phyloP scores from a whole-genome alignment of 2,113 vertebrate genomes.

The Mobula hypostoma region DNA sequence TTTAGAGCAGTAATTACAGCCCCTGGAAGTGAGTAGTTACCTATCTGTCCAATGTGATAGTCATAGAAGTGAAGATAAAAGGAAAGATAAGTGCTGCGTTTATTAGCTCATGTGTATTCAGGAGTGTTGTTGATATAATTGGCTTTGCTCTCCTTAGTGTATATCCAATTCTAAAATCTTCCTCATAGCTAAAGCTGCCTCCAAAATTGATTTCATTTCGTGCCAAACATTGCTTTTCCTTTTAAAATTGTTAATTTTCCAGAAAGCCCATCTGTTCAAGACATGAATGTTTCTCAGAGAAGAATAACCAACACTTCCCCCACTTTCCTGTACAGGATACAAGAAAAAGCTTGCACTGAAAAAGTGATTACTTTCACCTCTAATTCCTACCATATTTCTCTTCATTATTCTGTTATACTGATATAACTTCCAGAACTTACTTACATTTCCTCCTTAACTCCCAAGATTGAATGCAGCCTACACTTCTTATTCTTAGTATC shows the following conservation, averaged over 20 bases:
- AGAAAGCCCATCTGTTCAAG: conserved; percentile 31
- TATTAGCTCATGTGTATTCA: background rate
- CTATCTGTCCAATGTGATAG: background rate
- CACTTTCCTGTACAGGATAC: background rate
- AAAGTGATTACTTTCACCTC: background rate
- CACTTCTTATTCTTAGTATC: background rate
- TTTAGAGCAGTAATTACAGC: background rate
- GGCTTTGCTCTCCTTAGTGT: background rate
- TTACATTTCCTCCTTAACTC: background rate
- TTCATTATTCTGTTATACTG: background rate
- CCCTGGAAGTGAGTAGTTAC: background rate
- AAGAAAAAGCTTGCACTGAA: background rate
- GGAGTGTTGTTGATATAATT: background rate
- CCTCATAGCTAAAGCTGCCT: background rate
- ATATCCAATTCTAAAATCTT: background rate
- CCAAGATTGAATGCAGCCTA: background rate
- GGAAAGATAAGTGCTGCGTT: background rate
- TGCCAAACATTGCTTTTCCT: background rate
- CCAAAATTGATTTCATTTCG: background rate
- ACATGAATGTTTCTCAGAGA: background rate
- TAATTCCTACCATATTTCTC: background rate
- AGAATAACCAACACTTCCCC: background rate
- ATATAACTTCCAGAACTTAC: background rate
- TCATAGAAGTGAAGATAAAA: background rate
- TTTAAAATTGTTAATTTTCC: conserved; percentile 26